Evolutionary conservation across 2,113 vertebrate genomes (phyloP), one percentile per base, ranked within the genome.

Genomic region (Psammodynastes pulverulentus): DNA sequence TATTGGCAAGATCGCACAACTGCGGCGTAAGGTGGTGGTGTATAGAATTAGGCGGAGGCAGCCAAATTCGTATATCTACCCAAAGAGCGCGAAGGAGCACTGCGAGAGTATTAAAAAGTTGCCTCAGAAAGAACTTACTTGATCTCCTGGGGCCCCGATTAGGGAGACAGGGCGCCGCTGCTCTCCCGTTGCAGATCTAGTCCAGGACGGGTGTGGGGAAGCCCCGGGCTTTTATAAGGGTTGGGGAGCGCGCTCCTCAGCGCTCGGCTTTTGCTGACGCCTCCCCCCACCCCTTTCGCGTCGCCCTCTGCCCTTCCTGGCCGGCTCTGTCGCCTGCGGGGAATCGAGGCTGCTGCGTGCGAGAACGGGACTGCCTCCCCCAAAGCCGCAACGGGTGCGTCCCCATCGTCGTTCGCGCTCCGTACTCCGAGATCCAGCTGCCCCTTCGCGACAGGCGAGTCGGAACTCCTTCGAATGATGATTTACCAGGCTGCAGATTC

Each of bases 111-210:
- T 8, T 24, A 52, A 62, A 92, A 54, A 79, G 89, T 53, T 34
- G 39, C 88, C 5, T 10, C 10, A 46, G 1, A 39, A 62, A 29
- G 45, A 24, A 95, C 95, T 96, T 26, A 96, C 96, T 94, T 43
- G 34, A 9, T 46, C 19, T 3, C 0, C 3, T 43, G 24, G 3
- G 0, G 8, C 45, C 8, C 9, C 52, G 1, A 54, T 26, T 6
- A 26, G 52, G 9, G 34, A 67, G 45, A 46, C 7, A 7, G 15
- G 6, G n/a, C n/a, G 46, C 12, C 21, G 48, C 23, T 12, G 12
- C 46, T 52, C 4, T 43, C 5, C 26, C 88, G 13, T n/a, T 39
- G 29, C 89, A 1, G 26, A 62, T 46, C 4, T 24, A 24, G 29
- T 24, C 89, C 43, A 23, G 43, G 1, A 3, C 21, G 62, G 89